Evolutionary conservation across 2,797 vertebrate species (phyloP), one percentile per base, ranked within the genome.

Genomic region (Semaprochilodus insignis): DNA sequence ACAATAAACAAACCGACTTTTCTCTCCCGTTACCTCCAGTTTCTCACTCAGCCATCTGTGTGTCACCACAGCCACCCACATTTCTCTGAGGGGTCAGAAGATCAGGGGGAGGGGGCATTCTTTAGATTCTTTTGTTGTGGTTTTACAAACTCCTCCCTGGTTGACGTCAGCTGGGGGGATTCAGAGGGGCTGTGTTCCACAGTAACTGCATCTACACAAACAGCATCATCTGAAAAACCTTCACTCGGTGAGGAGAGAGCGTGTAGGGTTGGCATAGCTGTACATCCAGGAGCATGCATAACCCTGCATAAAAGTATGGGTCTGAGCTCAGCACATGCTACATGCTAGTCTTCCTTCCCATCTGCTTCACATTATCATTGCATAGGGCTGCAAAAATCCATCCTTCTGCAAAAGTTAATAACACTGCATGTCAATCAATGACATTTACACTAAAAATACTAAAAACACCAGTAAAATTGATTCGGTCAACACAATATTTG

Each of bases 211-310:
- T 95, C 92, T 81, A 87, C 88, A 91, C 91, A 90, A 78, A 93
- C 87, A 87, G 90, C 90, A 83, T 93, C 94, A 94, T 92, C 48
- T 67, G 21, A 74, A 85, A 91, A 92, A 93, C 88, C 90, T 23
- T 94, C 93, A 93, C 14, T 81, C 54, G 77, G 88, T 83, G 71
- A 81, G 86, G 31, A 86, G 82, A 83, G 67, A 55, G 81, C 8
- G 48, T 55, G 62, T 87, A 34, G 81, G 82, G 14, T 70, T 78
- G 72, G 87, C 77, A 86, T 75, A 88, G 86, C 69, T 85, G 66
- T 87, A 84, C 87, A 83, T 84, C 83, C 8, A 72, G 70, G 55
- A 65, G 83, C 84, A 93, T 48, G 60, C 65, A 54, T 6, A 21
- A 7, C n/a, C 40, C 59, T n/a, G 25, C 34, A 84, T 84, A 60